Evolutionary conservation across 1,140 invertebrate genomes (phyloP).

Genomic region (Vanessa atalanta): DNA sequence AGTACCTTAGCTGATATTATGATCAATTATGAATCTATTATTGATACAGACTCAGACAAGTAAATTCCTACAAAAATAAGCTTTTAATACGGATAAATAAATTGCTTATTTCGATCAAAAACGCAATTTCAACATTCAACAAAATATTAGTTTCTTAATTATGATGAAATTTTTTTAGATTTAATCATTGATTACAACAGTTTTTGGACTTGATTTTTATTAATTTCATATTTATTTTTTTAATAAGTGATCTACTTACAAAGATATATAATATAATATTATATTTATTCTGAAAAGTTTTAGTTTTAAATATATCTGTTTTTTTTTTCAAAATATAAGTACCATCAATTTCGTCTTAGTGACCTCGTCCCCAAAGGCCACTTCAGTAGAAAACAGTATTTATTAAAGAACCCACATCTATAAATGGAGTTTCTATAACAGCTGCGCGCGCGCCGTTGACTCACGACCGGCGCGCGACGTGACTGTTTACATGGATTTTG

Average conservation of each 20-base stretch:
- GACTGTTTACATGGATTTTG: slow-evolving; percentile 45
- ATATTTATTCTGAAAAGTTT: no score
- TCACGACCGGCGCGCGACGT: slow-evolving; percentile 38
- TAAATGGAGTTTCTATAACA: slow-evolving; percentile 57
- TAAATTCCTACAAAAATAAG: no score
- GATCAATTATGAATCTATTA: no score
- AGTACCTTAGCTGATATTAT: no score
- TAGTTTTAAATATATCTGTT: no score
- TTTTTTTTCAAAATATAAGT: neutral
- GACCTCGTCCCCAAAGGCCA: slow-evolving; percentile 42
- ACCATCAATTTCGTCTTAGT: slow-evolving; percentile 28
- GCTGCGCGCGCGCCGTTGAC: slow-evolving; percentile 45
- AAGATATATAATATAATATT: no score
- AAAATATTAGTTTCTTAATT: neutral
- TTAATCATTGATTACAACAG: neutral
- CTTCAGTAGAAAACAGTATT: slow-evolving; percentile 35
- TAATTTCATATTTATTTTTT: neutral
- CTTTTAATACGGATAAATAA: no score
- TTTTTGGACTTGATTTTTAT: neutral
- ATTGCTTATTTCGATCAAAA: no score
- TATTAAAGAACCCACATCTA: slow-evolving; percentile 46
- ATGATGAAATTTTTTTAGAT: neutral
- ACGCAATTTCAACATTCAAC: neutral
- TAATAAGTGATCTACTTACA: no score
- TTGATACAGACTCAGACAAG: no score